Conservation (phyloP, 2,797 vertebrate species). For the Enteromius mattozi region DNA sequence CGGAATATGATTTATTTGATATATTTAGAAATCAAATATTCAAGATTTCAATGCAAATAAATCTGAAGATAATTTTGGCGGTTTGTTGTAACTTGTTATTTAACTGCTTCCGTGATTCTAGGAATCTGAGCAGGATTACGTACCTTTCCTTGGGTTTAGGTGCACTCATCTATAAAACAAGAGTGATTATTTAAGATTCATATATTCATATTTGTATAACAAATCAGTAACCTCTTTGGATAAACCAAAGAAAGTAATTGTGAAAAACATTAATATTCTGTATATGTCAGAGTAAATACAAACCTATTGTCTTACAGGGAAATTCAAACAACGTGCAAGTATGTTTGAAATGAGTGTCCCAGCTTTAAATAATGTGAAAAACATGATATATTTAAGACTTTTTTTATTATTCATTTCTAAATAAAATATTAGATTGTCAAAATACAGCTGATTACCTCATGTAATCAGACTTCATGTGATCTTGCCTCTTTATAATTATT, state of each 20-base stretch:
- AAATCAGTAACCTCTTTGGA: background rate
- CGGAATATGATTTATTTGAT: background rate
- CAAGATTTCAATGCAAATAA: background rate
- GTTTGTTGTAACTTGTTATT: background rate
- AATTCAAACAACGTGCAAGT: no score
- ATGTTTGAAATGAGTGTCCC: no score
- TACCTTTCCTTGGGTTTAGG: background rate
- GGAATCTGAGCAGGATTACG: background rate
- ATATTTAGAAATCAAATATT: background rate
- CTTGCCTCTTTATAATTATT: background rate
- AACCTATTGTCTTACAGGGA: no score
- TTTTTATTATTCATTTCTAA: no score
- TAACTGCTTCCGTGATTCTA: background rate
- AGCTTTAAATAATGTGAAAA: no score
- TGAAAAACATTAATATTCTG: no score
- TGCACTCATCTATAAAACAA: conserved; percentile 9
- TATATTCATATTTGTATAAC: background rate
- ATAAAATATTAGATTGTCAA: no score
- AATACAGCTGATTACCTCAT: no score
- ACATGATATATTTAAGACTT: no score
- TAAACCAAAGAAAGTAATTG: no score
- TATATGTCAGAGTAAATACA: no score
- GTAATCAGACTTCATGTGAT: background rate
- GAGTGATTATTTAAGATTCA: background rate
- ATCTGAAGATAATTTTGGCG: background rate